Evolutionary conservation across 2,888 invertebrate genomes (phyloP), one percentile per base, ranked within the genome.

Genomic region (Eupithecia tripunctaria): DNA sequence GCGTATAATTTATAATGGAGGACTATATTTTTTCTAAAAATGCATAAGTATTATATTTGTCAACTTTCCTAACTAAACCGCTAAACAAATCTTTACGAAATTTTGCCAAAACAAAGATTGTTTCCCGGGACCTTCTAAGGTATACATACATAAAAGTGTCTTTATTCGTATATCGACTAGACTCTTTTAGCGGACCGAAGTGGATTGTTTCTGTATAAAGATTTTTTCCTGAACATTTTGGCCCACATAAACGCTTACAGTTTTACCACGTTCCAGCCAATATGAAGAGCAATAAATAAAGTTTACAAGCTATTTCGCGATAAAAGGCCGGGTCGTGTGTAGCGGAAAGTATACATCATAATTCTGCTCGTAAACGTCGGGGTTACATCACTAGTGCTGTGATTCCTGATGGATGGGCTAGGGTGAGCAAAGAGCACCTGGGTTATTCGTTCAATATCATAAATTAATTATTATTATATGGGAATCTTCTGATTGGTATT

Each of bases 291-390:
- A 81, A 85, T 85, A 85, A 85, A 85, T 85, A 85, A 83, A 81
- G 73, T 83, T 82, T 81, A 85, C 83, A 85, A 83, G 83, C 80
- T 82, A 82, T 82, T 84, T 84, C 82, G 78, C 84, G 86, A 86
- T 84, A 86, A 85, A 86, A 82, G 84, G 77, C 67, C 73, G 79
- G 82, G 79, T 79, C 79, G 83, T 84, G 84, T 88, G 83, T 84
- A 82, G 84, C 89, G 91, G 92, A 92, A 92, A 87, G 88, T 85
- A 88, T 90, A 85, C 86, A 87, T 90, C 91, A 92, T 93, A 92
- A 92, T 90, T 88, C 84, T 76, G 88, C 85, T 90, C 90, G 91
- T 93, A 91, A 91, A 91, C 81, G 91, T 91, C 89, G 84, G 79
- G 84, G 85, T 83, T 84, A 85, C 86, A 88, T 85, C 86, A 84